Evolutionary conservation across 2,888 invertebrate species (phyloP), one percentile per base, ranked within the genome.

Genomic region (Agonopterix arenella): DNA sequence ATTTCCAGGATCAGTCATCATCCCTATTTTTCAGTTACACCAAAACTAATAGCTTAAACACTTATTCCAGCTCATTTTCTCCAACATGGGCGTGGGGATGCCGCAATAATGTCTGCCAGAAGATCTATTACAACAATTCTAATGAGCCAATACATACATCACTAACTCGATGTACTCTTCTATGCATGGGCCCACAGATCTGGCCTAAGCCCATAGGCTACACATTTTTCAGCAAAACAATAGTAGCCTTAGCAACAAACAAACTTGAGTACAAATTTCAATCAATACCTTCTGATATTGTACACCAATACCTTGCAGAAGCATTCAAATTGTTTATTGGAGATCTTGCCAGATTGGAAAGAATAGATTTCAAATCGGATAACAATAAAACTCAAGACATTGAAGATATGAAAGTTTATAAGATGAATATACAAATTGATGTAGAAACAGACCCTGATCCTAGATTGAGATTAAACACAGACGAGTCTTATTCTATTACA

Each of bases 131-230:
- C 72, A 44, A 59, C 60, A 8, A 40, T 44, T 11, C 3, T 37
- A 50, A 41, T 10, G 8, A 8, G n/a, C 1, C n/a, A n/a, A n/a
- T 40, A 1, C 74, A 65, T 46, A 41, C 52, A 0, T 93, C 93
- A 0, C 80, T 93, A 52, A 91, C 92, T 49, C 92, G 93, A 42
- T 95, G 95, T 71, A 91, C 91, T 47, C 92, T 95, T 70, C 80
- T 93, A 2, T 95, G 95, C 69, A 93, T 92, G 49, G 90, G 91
- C 11, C 90, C 90, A 4, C 93, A 94, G 57, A 77, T 95, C 1
- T 95, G 95, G 95, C 95, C 95, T 0, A 90, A 91, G 62, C 95
- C 95, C 1, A 93, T 93, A n/a, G 93, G 93, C 0, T 91, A 91
- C 49, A 90, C 92, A 0, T 75, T 86, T 36, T 90, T 92, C 28